Base-by-base conservation (phyloP, 1,140 invertebrate species). In the Scaptomyza montana region DNA sequence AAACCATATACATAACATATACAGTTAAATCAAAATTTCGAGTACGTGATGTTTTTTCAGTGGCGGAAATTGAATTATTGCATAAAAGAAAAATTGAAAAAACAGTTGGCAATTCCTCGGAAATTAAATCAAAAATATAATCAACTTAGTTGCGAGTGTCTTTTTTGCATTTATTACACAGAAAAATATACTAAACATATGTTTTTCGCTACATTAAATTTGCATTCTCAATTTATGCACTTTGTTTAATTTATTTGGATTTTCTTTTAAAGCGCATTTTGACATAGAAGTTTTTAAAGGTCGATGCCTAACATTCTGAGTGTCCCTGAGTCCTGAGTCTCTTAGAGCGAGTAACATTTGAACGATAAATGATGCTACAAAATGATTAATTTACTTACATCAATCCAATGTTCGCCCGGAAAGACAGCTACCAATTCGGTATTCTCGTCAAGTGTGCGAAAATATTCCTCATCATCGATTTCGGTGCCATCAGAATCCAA, bases 381-480 rank as follows among this genome's bases (percentile, higher is more conserved):
- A 36, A 36, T n/a, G 3, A 43, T n/a, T 2, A n/a, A 43, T 43
- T n/a, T 21, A 91, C 91, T 90, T 59, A 92, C 91, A 89, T 92
- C 91, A 28, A 94, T 92, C 96, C 96, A 97, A 80, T 95, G 95
- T 91, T 97, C 95, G 70, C 94, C 94, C 13, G 94, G 94, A 54
- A 94, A 94, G 21, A 97, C 93, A 6, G 97, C 93, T 95, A 97
- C 97, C 71, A 97, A 93, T 82, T 94, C 95, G 6, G 96, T 97
- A 80, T 97, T 96, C 66, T 94, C 95, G 80, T 97, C 96, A 55
- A 97, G 92, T 1, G 96, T 97, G 39, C 94, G 95, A 91, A 97
- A 97, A 92, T 97, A 97, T 89, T 97, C 96, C 91, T 97, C 96
- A 82, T 97, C 96, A 77, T 97, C 97, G 39, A 97, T 96, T 93